phyloP scores from a whole-genome alignment of 2,797 vertebrate species.

The Malurus leucopterus region DNA sequence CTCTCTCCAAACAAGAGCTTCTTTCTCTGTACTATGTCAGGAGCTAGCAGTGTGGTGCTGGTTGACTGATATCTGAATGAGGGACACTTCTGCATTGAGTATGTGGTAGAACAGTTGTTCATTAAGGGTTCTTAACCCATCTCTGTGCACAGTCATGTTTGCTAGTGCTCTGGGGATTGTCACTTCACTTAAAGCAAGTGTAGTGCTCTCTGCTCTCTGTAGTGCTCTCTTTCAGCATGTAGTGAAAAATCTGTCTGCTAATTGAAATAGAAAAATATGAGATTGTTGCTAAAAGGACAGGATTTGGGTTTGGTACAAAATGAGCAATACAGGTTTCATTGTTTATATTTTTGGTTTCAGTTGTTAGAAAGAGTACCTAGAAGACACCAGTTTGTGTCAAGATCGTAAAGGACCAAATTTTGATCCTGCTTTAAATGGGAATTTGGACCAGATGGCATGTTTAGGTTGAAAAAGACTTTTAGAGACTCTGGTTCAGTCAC shows the following conservation, averaged over 20 bases:
- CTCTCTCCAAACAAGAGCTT: neutral
- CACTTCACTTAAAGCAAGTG: neutral
- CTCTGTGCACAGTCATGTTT: neutral
- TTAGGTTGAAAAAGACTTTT: neutral
- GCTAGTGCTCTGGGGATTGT: neutral
- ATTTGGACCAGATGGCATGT: neutral
- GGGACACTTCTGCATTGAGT: neutral
- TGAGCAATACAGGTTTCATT: neutral
- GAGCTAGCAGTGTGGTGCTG: neutral
- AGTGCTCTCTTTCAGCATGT: neutral
- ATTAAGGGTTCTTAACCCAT: neutral
- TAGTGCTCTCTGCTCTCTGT: neutral
- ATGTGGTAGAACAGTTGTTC: neutral
- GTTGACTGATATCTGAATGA: neutral
- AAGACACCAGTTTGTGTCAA: neutral
- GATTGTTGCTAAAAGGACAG: neutral
- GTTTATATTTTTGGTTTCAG: neutral
- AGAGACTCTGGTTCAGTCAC: neutral
- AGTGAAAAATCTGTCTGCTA: neutral
- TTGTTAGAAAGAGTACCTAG: neutral
- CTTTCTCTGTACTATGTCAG: neutral
- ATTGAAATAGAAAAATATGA: neutral
- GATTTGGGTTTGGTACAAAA: neutral
- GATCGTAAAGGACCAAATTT: neutral
- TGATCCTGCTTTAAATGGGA: neutral